These are phyloP conservation scores for Dipus sagitta DNA, from an alignment of 2,797 vertebrate genomes.

Conservation along the genomic window DNA sequence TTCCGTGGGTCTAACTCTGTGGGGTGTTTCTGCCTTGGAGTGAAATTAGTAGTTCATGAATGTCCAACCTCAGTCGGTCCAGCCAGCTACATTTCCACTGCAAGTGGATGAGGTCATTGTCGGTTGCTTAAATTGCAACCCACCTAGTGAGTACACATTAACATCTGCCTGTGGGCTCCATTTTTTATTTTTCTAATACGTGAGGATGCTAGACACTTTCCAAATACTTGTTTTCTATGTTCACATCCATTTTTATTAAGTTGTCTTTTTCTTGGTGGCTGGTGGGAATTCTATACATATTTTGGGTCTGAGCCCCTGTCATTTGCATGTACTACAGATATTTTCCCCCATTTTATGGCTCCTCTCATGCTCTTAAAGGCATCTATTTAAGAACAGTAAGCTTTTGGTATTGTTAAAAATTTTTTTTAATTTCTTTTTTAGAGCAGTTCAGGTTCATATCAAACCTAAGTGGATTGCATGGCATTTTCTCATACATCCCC, in stretches of 20 bases:
- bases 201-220: background rate
- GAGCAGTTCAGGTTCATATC: background rate
- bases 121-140: background rate
- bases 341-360: background rate
- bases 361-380: background rate
- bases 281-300: background rate
- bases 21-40: background rate
- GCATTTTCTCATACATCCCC: background rate
- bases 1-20: background rate
- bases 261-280: background rate
- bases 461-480: background rate
- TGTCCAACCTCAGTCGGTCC: background rate
- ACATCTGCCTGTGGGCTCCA: background rate
- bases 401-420: background rate
- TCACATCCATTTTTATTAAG: background rate
- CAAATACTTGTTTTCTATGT: background rate
- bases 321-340: background rate
- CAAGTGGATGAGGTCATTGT: background rate
- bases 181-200: constrained; percentile 32
- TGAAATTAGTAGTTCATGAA: no score
- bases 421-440: background rate
- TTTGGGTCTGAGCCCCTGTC: background rate
- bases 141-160: background rate
- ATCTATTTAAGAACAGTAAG: constrained; percentile 30
- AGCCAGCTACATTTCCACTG: background rate